Evolutionary conservation across 2,888 invertebrate genomes (phyloP), one percentile per base, ranked within the genome.

Genomic region (Pseudococcus viburni): DNA sequence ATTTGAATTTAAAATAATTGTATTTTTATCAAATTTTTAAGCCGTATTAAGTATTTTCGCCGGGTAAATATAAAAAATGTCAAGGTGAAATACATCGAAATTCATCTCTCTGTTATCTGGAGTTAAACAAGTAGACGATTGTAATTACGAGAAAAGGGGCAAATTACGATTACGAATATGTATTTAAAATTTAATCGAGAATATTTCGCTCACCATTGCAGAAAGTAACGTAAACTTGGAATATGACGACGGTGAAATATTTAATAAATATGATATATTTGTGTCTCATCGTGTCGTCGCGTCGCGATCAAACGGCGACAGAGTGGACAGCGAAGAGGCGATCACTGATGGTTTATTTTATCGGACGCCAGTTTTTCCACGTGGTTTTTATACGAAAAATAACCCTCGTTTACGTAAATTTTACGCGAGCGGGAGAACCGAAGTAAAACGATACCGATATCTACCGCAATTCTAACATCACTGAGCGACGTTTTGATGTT

Each of bases 141-240:
- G 26, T 33, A 33, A 33, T 33, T 33, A 33, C 26, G 26, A 33
- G 26, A 33, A 2, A 3, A 3, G 26, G 26, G 26, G 1, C 26
- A 33, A 33, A 33, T 2, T 33, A 33, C 26, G 26, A 33, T 46
- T 46, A 12, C 46, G 46, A 11, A 46, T 46, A 11, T 46, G 46
- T 46, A 11, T 11, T 46, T 46, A 51, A 51, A 51, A 33, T 15
- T 51, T 51, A 51, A 51, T 51, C 51, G 51, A 8, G 51, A 51
- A 51, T 51, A 46, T 46, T 11, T 51, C 12, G 77, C 77, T 77
- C 77, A 77, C 77, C 77, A 15, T 77, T 33, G 77, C 87, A 87
- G 22, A 87, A 6, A 77, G 39, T 87, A 51, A 87, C 26, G 87
- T 87, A 87, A 46, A 87, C 51, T 77, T 87, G 87, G 42, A 87